Evolutionary conservation across 2,888 invertebrate species (phyloP).

Genomic region (Clostera curtula): DNA sequence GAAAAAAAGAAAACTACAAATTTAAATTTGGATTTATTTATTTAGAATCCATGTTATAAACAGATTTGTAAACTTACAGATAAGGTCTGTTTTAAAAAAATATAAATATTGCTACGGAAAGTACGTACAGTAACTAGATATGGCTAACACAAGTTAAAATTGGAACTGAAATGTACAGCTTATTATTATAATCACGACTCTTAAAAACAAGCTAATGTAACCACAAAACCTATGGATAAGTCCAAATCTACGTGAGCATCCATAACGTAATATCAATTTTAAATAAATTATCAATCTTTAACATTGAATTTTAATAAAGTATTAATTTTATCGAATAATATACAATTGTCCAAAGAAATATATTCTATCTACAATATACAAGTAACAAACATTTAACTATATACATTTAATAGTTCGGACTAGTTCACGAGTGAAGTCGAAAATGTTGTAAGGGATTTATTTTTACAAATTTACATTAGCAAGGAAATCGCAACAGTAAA

Average conservation of each 20-base stretch:
- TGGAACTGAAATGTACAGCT: conserved; percentile 42
- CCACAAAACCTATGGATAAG: conserved; percentile 34
- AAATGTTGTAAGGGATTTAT: conserved; percentile 42
- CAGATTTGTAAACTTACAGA: conserved; percentile 68
- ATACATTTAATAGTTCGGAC: conserved; percentile 71
- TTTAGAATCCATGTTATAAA: conserved; percentile 71
- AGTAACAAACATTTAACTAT: conserved; percentile 74
- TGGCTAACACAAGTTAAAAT: conserved; percentile 40
- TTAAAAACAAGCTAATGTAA: conserved; percentile 37
- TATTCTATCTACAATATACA: conserved; percentile 75
- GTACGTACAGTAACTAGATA: conserved; percentile 48
- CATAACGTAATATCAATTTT: conserved; percentile 48
- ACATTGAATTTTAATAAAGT: conserved; percentile 55
- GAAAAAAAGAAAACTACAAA: conserved; percentile 14
- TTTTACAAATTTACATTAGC: conserved; percentile 60
- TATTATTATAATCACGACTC: conserved; percentile 47
- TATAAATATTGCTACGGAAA: conserved; percentile 70
- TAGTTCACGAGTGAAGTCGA: conserved; percentile 67
- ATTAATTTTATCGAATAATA: conserved; percentile 58
- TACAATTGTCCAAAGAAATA: conserved; percentile 70
- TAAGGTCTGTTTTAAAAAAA: conserved; percentile 66
- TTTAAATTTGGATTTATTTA: conserved; percentile 63
- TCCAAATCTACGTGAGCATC: conserved; percentile 56
- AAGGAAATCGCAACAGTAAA: conserved; percentile 42
- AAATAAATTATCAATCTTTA: conserved; percentile 57